Evolutionary conservation across 2,113 vertebrate species (phyloP).

Genomic region (Chloropsis cyanopogon): DNA sequence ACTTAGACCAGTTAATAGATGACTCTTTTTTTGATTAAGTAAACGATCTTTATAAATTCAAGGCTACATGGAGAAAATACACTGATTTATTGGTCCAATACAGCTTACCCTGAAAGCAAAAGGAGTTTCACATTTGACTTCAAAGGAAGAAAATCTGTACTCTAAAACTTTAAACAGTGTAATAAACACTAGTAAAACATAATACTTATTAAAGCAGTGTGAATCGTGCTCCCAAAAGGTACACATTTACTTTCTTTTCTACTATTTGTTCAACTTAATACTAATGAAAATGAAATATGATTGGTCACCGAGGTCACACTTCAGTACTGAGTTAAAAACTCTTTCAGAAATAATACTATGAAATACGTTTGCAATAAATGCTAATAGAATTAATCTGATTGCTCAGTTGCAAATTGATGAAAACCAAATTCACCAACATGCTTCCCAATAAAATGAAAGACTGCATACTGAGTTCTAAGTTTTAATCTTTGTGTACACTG

Average conservation of each 20-base stretch:
- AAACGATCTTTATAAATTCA: not conserved
- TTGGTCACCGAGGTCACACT: not conserved
- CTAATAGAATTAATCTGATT: not conserved
- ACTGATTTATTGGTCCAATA: not conserved
- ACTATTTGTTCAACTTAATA: not conserved
- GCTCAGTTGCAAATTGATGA: not conserved
- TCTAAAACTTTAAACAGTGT: not conserved
- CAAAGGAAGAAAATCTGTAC: not conserved
- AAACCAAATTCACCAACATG: not conserved
- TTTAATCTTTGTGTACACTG: not conserved
- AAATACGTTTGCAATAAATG: not conserved
- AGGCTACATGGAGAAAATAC: not conserved
- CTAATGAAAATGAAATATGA: not conserved
- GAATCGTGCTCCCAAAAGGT: not conserved
- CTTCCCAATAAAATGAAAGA: not conserved
- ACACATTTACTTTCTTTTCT: not conserved
- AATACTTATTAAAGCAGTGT: slow-evolving; percentile 12
- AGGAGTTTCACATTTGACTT: slow-evolving; percentile 15
- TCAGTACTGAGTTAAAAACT: not conserved
- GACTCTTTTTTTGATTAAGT: not conserved
- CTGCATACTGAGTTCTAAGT: not conserved
- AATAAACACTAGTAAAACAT: slow-evolving; percentile 2
- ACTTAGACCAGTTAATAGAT: not conserved
- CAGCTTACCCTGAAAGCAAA: not conserved
- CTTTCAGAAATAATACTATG: not conserved